Evolutionary conservation across 1,140 invertebrate species (phyloP).

Genomic region (Achroia grisella): DNA sequence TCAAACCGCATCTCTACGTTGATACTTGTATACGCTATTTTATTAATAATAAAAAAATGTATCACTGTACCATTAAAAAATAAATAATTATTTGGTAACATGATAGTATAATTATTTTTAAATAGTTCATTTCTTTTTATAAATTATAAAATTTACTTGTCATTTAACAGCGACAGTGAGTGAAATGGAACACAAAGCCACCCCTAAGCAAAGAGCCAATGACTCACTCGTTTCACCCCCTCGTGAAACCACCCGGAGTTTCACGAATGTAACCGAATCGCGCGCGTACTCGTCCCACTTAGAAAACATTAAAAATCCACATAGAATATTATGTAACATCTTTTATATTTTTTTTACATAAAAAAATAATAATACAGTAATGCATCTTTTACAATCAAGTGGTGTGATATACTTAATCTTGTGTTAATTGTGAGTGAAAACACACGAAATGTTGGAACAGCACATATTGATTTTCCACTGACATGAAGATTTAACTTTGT

Average conservation of each 20-base stretch:
- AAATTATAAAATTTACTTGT: no score
- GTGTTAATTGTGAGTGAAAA: slow-evolving; percentile 8
- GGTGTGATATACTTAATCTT: background rate
- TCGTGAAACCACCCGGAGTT: slow-evolving; percentile 20
- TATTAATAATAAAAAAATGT: no score
- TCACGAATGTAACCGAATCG: slow-evolving; percentile 18
- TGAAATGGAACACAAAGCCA: slow-evolving; percentile 49
- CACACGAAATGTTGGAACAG: slow-evolving; percentile 30
- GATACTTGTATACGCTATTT: no score
- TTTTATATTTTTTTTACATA: slow-evolving; percentile 24
- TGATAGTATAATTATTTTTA: no score
- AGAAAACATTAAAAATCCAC: slow-evolving; percentile 46
- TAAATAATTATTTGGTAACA: no score
- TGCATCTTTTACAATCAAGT: background rate
- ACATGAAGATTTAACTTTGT: slow-evolving; percentile 35
- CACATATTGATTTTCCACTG: slow-evolving; percentile 63
- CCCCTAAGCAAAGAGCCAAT: slow-evolving; percentile 40
- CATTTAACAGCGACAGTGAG: slow-evolving; percentile 13
- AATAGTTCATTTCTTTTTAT: background rate
- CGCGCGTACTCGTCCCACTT: slow-evolving; percentile 28
- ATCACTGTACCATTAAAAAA: no score
- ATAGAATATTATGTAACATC: slow-evolving; percentile 53
- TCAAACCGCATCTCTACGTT: no score
- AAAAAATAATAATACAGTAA: background rate
- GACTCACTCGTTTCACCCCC: slow-evolving; percentile 47